A percentile compares a stretch with the other conserved stretches of the same genome.
These are phyloP conservation scores for Turritopsis dohrnii DNA, from an alignment of 30 jellyfish, hydroid and myxozoan species.

Conservation along the genomic window DNA sequence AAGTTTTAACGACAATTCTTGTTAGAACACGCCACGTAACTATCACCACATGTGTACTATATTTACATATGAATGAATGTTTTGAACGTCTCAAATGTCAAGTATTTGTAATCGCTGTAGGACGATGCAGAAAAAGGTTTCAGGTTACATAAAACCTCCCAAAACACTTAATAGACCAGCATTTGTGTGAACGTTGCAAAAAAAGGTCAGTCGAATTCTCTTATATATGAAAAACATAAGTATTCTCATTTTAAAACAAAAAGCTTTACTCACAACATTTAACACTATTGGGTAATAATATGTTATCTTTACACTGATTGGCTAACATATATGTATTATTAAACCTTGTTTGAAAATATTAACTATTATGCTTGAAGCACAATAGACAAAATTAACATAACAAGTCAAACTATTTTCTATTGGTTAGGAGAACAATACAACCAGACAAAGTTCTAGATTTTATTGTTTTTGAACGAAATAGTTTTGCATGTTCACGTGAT, in stretches of 20 bases:
- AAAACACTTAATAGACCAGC: neutral
- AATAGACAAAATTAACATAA: neutral
- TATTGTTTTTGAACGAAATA: neutral
- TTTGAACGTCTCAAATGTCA: slow-evolving; percentile 1
- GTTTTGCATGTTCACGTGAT: neutral
- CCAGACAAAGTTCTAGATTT: neutral
- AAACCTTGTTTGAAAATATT: slow-evolving; percentile 2
- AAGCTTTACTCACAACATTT: slow-evolving; percentile 8
- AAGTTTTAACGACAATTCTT: neutral
- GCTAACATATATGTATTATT: neutral
- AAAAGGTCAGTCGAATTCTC: slow-evolving; percentile 3
- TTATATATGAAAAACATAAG: neutral
- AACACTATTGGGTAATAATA: slow-evolving; percentile 13
- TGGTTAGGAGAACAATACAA: neutral
- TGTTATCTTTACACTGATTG: neutral
- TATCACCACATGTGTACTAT: slow-evolving; percentile 1
- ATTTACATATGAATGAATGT: neutral
- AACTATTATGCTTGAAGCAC: neutral
- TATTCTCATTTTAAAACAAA: neutral
- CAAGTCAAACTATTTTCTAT: slow-evolving; percentile 2
- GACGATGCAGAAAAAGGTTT: neutral
- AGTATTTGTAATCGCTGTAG: neutral
- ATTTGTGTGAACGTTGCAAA: neutral
- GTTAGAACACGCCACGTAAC: slow-evolving; percentile 13
- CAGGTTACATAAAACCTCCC: neutral